Conservation (phyloP, 2,888 invertebrate species). For the Melangyna quadrimaculata region DNA sequence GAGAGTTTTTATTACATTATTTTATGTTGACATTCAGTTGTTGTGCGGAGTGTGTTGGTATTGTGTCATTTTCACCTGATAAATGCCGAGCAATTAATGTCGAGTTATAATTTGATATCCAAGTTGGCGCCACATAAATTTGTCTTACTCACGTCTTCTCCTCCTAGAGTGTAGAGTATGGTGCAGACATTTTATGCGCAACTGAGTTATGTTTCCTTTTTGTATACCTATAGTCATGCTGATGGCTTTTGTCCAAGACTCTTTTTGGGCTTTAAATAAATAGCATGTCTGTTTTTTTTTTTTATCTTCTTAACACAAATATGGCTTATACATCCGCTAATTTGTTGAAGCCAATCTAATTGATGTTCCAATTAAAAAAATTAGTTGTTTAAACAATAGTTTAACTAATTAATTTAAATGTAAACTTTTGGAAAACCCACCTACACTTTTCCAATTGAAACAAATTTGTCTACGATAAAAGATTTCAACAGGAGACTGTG, state of each 20-base stretch:
- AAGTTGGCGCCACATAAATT: constrained; percentile 65
- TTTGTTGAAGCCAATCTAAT: not conserved
- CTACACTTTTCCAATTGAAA: constrained; percentile 21
- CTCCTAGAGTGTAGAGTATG: not conserved
- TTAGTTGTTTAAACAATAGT: constrained; percentile 14
- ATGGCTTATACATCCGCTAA: constrained; percentile 16
- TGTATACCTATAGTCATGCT: not conserved
- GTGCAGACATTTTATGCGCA: constrained; percentile 8
- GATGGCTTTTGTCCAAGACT: not conserved
- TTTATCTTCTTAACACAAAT: not conserved
- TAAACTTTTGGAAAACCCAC: constrained; percentile 8
- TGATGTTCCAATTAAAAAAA: constrained; percentile 23
- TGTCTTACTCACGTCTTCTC: not conserved
- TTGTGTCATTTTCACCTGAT: constrained; percentile 60
- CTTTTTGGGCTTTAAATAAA: not conserved
- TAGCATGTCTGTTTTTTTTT: not conserved
- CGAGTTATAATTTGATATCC: constrained; percentile 25
- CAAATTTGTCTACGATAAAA: not conserved
- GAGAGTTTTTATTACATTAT: constrained; percentile 32
- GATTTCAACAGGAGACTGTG: constrained; percentile 1
- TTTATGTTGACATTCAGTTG: constrained; percentile 34
- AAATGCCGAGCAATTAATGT: constrained; percentile 66
- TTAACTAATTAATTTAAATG: constrained; percentile 22
- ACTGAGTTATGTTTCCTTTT: constrained; percentile 23
- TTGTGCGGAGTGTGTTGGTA: not conserved